These are phyloP conservation scores for Acanthosepion esculentum DNA, from an alignment of 2,888 invertebrate genomes.

Conservation along the genomic window DNA sequence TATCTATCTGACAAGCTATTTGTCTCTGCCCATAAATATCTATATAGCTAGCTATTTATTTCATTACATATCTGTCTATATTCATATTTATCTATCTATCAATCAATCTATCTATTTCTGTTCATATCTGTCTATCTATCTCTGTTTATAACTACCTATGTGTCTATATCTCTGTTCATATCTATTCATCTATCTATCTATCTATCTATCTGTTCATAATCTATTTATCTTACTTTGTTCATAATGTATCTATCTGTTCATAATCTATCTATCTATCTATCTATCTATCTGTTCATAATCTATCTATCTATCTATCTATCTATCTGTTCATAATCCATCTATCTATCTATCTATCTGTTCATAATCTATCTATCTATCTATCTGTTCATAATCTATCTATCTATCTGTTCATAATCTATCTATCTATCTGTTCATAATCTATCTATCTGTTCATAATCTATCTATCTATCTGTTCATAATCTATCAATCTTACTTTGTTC, in stretches of 20 bases:
- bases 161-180: no score
- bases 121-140: no score
- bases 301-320: background rate
- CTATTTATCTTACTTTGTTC: background rate
- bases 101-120: no score
- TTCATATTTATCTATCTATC: no score
- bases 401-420: background rate
- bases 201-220: background rate
- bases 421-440: no score
- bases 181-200: background rate
- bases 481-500: background rate
- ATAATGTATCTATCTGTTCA: no score
- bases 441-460: background rate
- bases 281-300: no score
- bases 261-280: no score
- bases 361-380: no score
- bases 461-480: background rate
- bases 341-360: background rate
- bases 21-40: background rate
- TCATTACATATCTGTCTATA: background rate
- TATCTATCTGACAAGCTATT: no score
- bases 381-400: background rate
- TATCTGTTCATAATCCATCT: no score
- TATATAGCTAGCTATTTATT: background rate
- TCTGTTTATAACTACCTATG: no score